These are phyloP conservation scores for Platysternon megacephalum DNA, from an alignment of 2,113 vertebrate species.

Conservation along the genomic window DNA sequence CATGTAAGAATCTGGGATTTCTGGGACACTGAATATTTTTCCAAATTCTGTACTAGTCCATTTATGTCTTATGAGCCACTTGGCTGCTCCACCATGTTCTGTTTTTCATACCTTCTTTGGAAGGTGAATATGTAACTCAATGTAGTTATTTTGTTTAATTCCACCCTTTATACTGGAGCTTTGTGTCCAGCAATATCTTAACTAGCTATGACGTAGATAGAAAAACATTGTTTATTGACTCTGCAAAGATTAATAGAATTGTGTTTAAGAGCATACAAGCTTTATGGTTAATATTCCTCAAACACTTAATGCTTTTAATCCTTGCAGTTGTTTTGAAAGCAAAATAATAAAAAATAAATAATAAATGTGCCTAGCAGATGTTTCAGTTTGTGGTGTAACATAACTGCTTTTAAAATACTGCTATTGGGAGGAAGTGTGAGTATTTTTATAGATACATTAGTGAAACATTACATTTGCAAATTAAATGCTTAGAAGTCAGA, in stretches of 20 bases:
- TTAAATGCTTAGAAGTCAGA: not conserved
- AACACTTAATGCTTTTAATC: not conserved
- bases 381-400: not conserved
- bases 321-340: constrained; percentile 20
- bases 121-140: not conserved
- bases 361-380: not conserved
- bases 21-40: not conserved
- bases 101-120: not conserved
- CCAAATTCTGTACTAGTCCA: not conserved
- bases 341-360: not conserved
- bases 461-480: not conserved
- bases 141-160: not conserved
- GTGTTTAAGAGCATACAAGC: not conserved
- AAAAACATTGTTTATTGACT: not conserved
- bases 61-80: not conserved
- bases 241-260: not conserved
- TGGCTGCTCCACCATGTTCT: not conserved
- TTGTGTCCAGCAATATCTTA: not conserved
- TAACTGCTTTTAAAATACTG: not conserved
- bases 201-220: not conserved
- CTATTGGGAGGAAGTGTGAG: not conserved
- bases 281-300: not conserved
- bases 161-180: not conserved
- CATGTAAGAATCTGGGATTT: not conserved
- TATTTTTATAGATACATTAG: not conserved